Evolutionary conservation across 1,140 invertebrate genomes (phyloP), one percentile per base, ranked within the genome.

Genomic region (Trichomalopsis sarcophagae): DNA sequence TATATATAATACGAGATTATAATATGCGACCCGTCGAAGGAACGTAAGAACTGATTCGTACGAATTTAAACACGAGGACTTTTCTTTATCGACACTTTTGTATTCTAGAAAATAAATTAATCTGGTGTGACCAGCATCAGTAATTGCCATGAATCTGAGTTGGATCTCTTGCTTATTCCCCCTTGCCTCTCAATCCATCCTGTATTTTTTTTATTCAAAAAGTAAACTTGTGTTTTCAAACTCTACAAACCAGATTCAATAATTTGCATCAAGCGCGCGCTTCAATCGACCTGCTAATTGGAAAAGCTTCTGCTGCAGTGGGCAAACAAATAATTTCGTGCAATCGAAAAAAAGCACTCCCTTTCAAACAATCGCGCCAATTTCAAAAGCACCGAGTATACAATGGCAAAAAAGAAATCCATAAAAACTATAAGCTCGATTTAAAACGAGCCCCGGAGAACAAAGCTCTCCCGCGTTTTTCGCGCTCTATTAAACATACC

Each of bases 31-130:
- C 62, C 62, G 21, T 66, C 66, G 30, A 83, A 82, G 55, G 44
- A 79, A 30, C 50, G 74, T 74, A 47, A 83, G 50, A 79, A 82
- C 47, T 73, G 77, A 86, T 82, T 82, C 68, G 68, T 80, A 86
- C 81, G 85, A 86, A 86, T 86, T 86, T 82, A 82, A 76, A 77
- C 55, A 62, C 62, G 50, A 82, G 17, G 74, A 73, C 68, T 78
- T 85, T 85, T 82, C 75, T 81, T 83, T 83, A 69, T 82, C 84
- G 55, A 86, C 75, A 79, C 62, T 86, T 86, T 86, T 86, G 68
- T 86, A 86, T 86, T 83, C 85, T 86, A 86, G 85, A 79, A 74
- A 82, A 86, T 82, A 82, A 86, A 86, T 86, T 66, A 82, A 73
- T 74, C 85, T 80, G 81, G 71, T 86, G 84, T 21, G 47, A 81